These are phyloP conservation scores for Bombus cullumanus DNA, from an alignment of 1,140 invertebrate species.

Conservation along the genomic window DNA sequence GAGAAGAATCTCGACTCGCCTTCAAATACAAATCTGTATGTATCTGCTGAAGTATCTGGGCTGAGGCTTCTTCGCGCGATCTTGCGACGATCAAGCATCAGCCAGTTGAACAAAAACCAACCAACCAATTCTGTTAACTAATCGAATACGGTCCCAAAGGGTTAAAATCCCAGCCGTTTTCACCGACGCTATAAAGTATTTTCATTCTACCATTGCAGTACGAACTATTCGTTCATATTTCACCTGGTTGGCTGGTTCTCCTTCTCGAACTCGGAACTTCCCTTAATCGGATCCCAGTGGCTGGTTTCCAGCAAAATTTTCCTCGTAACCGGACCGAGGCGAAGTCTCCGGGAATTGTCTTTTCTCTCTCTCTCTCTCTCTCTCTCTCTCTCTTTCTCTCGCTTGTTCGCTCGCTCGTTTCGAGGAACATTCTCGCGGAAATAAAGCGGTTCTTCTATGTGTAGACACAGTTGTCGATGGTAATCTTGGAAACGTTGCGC, in stretches of 20 bases:
- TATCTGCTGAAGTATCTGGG: too few species aligned
- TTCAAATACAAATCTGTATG: too few species aligned
- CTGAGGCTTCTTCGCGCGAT: not conserved
- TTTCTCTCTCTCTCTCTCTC: not conserved
- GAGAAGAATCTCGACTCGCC: too few species aligned
- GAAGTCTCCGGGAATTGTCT: not conserved
- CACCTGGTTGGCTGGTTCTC: slow-evolving; percentile 14
- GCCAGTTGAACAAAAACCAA: not conserved
- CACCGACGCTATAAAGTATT: slow-evolving; percentile 26
- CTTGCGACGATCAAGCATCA: not conserved
- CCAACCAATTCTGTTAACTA: slow-evolving; percentile 17
- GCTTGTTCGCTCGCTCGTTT: not conserved
- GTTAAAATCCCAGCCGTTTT: slow-evolving; percentile 29
- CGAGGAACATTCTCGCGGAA: slow-evolving; percentile 11
- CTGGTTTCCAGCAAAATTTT: slow-evolving; percentile 38
- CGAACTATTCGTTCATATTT: slow-evolving; percentile 24
- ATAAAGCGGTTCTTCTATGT: not conserved
- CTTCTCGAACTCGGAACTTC: slow-evolving; percentile 15
- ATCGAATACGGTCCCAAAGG: slow-evolving; percentile 24
- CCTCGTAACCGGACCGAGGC: slow-evolving; percentile 26
- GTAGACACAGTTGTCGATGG: not conserved
- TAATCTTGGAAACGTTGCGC: not conserved
- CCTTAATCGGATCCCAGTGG: slow-evolving; percentile 28
- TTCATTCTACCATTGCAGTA: slow-evolving; percentile 4
- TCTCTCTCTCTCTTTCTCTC: not conserved